Conservation (phyloP, 2,888 invertebrate species). For the Ormyrus labotus region DNA sequence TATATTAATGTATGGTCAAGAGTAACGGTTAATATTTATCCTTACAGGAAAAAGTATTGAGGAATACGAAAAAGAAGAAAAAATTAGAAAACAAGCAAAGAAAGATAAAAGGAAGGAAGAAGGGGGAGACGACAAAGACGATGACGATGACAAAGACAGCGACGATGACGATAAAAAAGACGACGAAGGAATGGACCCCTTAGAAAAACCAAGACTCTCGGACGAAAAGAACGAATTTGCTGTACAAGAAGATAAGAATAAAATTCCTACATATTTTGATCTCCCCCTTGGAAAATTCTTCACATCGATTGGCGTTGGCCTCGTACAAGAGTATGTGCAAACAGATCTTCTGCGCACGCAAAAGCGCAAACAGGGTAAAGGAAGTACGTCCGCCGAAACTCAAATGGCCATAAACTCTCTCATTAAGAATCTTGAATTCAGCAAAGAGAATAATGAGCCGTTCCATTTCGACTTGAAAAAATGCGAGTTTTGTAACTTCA, state of each 20-base stretch:
- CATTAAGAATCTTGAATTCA: conserved; percentile 89
- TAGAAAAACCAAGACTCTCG: conserved; percentile 61
- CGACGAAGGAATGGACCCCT: conserved; percentile 66
- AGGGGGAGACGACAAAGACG: conserved; percentile 73
- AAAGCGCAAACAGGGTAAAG: conserved; percentile 87
- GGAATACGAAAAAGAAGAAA: conserved; percentile 79
- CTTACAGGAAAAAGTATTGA: conserved; percentile 79
- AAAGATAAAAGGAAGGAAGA: conserved; percentile 69
- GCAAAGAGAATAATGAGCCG: conserved; percentile 90
- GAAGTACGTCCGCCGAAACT: conserved; percentile 82
- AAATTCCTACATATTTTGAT: conserved; percentile 86
- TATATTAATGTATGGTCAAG: too few relatives aligned
- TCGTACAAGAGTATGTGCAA: conserved; percentile 95
- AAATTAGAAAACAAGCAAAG: conserved; percentile 68
- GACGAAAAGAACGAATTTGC: conserved; percentile 63
- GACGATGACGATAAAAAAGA: conserved; percentile 70
- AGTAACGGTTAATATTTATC: background rate
- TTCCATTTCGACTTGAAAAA: conserved; percentile 86
- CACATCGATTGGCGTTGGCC: conserved; percentile 91
- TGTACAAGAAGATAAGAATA: conserved; percentile 71
- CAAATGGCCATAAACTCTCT: conserved; percentile 89
- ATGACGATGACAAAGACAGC: conserved; percentile 73
- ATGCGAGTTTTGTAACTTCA: conserved; percentile 93
- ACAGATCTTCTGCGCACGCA: conserved; percentile 92
- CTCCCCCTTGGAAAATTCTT: conserved; percentile 93